Percentiles rank a stretch among this genome's conserved stretches.
These are phyloP conservation scores for Aphyosemion australe DNA, from an alignment of 2,113 vertebrate genomes.

Conservation along the genomic window DNA sequence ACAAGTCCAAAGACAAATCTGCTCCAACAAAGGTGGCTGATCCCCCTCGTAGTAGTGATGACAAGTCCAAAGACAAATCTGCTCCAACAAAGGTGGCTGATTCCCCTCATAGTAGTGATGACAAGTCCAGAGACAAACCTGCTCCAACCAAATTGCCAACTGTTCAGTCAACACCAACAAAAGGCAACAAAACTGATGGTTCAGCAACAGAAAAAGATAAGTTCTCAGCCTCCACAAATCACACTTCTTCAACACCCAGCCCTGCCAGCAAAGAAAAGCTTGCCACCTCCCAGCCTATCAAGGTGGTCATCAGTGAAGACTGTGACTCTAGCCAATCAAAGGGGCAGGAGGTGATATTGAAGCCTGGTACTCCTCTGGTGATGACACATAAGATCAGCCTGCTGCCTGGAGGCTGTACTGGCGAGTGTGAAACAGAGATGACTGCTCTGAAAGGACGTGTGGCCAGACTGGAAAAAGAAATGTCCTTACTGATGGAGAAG, in stretches of 20 bases:
- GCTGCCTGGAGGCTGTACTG: constrained; percentile 67
- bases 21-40: constrained; percentile 30
- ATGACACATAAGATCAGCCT: constrained; percentile 80
- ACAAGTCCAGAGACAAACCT: constrained; percentile 49
- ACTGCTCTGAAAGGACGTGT: constrained; percentile 67
- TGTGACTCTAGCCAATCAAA: constrained; percentile 53
- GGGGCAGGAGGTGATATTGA: constrained; percentile 71
- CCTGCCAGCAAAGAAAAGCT: neutral
- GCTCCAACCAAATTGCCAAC: constrained; percentile 13
- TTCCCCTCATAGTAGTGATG: neutral
- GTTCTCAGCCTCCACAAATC: constrained; percentile 22
- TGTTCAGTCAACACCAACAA: constrained; percentile 25
- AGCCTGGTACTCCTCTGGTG: constrained; percentile 76
- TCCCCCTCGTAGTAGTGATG: constrained; percentile 7
- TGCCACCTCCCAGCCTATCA: constrained; percentile 54
- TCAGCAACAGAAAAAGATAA: constrained; percentile 34
- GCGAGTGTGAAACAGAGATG: constrained; percentile 71
- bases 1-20: no score
- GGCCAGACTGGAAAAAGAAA: constrained; percentile 75
- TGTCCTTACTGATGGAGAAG: constrained; percentile 73
- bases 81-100: no score
- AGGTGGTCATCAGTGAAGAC: constrained; percentile 71
- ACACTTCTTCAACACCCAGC: constrained; percentile 9
- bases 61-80: no score
- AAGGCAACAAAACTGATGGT: constrained; percentile 1